A percentile compares a stretch with the other conserved stretches of the same genome.
phyloP scores from a whole-genome alignment of 1,140 invertebrate genomes.

The Pomacea maculata region DNA sequence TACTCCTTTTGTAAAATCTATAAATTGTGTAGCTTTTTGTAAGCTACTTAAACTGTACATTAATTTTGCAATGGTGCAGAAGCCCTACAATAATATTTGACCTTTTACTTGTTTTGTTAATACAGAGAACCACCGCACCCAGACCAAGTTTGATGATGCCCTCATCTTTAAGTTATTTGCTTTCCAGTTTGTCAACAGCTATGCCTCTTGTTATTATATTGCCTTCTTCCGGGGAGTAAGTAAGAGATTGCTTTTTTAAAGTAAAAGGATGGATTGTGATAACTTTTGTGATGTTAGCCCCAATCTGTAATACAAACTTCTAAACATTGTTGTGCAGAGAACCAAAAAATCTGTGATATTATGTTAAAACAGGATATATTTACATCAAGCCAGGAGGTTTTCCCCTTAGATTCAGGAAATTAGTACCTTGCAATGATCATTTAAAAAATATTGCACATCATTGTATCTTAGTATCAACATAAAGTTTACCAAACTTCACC shows the following conservation, averaged over 20 bases:
- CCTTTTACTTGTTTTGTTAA: slow-evolving; percentile 14
- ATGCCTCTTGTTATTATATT: slow-evolving; percentile 67
- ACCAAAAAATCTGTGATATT: not conserved
- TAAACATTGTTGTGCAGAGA: not conserved
- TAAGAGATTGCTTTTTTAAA: not conserved
- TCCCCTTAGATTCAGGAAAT: not conserved
- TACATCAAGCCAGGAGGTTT: too few species aligned
- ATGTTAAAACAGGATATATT: too few species aligned
- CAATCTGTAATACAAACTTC: not conserved
- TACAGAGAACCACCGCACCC: slow-evolving; percentile 67
- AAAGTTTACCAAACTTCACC: too few species aligned
- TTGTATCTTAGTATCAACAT: too few species aligned
- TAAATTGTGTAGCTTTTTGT: not conserved
- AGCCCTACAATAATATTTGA: not conserved
- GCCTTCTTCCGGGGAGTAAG: slow-evolving; percentile 66
- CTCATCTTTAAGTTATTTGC: slow-evolving; percentile 67
- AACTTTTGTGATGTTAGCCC: not conserved
- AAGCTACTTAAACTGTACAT: not conserved
- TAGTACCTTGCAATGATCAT: not conserved
- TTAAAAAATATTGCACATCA: not conserved
- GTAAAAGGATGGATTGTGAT: not conserved
- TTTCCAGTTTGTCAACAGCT: slow-evolving; percentile 68
- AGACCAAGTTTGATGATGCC: slow-evolving; percentile 64
- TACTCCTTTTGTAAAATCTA: not conserved
- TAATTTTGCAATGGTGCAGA: too few species aligned